These are phyloP conservation scores for Glaucomys volans DNA, from an alignment of 2,113 vertebrate species.

Conservation along the genomic window DNA sequence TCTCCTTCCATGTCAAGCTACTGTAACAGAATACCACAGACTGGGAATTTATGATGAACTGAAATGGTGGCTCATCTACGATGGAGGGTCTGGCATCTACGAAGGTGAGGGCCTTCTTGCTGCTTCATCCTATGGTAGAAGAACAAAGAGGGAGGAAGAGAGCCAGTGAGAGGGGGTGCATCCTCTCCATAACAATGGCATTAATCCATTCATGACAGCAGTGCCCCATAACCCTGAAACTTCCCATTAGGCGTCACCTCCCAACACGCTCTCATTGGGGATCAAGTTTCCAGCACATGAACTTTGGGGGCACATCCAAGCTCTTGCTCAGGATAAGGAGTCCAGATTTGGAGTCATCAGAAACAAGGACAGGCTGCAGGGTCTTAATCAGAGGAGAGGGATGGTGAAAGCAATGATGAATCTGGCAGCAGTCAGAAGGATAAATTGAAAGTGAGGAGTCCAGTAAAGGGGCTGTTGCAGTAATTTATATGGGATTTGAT, in stretches of 20 bases:
- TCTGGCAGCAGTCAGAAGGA: neutral
- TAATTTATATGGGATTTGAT: conserved; percentile 45
- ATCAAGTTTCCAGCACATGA: neutral
- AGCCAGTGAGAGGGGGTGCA: rapidly evolving
- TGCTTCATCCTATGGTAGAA: neutral
- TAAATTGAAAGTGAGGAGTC: neutral
- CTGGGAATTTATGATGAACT: neutral
- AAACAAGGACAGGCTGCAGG: neutral
- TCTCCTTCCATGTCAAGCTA: neutral
- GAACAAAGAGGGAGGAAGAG: neutral
- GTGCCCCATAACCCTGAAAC: rapidly evolving
- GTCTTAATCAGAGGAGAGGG: neutral
- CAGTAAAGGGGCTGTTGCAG: neutral
- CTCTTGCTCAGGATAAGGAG: neutral
- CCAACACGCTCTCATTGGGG: neutral
- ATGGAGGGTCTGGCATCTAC: neutral
- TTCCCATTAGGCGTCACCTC: neutral
- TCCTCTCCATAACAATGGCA: too few species aligned
- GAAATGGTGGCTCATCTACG: neutral
- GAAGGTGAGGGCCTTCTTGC: too few species aligned
- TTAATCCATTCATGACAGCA: neutral
- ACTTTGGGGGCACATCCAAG: neutral
- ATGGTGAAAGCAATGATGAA: neutral
- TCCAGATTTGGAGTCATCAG: conserved; percentile 19
- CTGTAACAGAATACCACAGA: neutral